Evolutionary conservation across 53 echinoderm and acorn worm genomes (phyloP), one percentile per base, ranked within the genome.

Genomic region (Echinarachnius parma): DNA sequence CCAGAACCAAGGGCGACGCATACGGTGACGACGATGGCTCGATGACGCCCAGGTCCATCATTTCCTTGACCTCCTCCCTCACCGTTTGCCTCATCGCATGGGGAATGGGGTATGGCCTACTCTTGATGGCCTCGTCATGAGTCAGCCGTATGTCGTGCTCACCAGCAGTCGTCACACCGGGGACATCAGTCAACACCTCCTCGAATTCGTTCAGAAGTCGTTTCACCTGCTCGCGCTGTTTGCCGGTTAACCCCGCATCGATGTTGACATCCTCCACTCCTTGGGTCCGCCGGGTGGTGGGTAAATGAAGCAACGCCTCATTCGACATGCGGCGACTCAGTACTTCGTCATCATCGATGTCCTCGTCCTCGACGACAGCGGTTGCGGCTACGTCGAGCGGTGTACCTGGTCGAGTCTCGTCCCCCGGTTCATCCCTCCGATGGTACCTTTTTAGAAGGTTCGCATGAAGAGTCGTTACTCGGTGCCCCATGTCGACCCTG

Each of bases 151-250:
- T 80, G 23, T 57, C 59, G 52, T 86, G 86, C 31, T 65, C 47
- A 9, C 79, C 77, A 9, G 64, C 21, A 22, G 34, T 63, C 11
- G 59, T 64, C 42, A 26, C 69, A 28, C 86, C 86, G 16, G 86
- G 86, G 8, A 86, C 28, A 54, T 86, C 86, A 28, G 86, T 86
- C 28, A 86, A 47, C 48, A 80, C 75, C 31, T 86, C 77, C 28
- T 55, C 53, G 49, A 59, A 82, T 8, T 60, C 48, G 30, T 59
- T 4, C 9, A 81, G 37, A 16, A 75, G 24, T 11, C 24, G 3
- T 24, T 34, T 34, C 15, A 75, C 28, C 42, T 61, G 47, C 3
- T 29, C 9, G 3, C 32, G 28, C 48, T 77, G 60, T n/a, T 53
- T 28, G 5, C 0, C 13, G 15, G 14, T 4, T 14, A 77, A 22